Evolutionary conservation across 2,113 vertebrate genomes (phyloP).

Genomic region (Mus musculus): DNA sequence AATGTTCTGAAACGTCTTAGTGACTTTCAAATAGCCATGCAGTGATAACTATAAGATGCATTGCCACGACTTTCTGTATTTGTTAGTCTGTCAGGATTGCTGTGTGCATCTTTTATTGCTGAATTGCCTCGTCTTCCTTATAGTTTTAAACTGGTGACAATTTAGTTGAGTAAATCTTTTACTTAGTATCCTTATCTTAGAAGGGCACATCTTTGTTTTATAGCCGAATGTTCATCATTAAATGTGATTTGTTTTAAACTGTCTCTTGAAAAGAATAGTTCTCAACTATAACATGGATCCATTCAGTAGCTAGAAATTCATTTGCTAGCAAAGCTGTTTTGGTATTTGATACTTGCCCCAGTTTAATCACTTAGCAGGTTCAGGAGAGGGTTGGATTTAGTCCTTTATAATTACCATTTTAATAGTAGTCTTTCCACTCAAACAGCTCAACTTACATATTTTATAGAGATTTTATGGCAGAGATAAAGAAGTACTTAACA

Average conservation of each 20-base stretch:
- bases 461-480: constrained; percentile 14
- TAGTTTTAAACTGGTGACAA: background rate
- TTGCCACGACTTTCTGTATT: constrained; percentile 29
- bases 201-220: constrained; percentile 15
- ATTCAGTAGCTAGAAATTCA: background rate
- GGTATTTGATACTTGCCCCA: background rate
- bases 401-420: constrained; percentile 11
- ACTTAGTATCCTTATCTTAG: constrained; percentile 14
- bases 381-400: background rate
- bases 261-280: background rate
- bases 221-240: background rate
- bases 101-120: constrained; percentile 33
- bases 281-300: constrained; percentile 6
- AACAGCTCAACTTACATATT: background rate
- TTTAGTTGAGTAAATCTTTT: background rate
- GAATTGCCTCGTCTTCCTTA: constrained; percentile 14
- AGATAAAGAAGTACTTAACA: constrained; percentile 12
- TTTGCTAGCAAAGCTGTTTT: background rate
- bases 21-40: constrained; percentile 59
- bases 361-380: background rate
- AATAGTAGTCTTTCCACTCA: constrained; percentile 35
- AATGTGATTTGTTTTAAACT: constrained; percentile 16
- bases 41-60: constrained; percentile 41
- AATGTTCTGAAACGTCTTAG: constrained; percentile 34
- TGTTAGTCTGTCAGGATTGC: background rate